phyloP scores from a whole-genome alignment of 1,140 invertebrate genomes.

The Acromyrmex heyeri region DNA sequence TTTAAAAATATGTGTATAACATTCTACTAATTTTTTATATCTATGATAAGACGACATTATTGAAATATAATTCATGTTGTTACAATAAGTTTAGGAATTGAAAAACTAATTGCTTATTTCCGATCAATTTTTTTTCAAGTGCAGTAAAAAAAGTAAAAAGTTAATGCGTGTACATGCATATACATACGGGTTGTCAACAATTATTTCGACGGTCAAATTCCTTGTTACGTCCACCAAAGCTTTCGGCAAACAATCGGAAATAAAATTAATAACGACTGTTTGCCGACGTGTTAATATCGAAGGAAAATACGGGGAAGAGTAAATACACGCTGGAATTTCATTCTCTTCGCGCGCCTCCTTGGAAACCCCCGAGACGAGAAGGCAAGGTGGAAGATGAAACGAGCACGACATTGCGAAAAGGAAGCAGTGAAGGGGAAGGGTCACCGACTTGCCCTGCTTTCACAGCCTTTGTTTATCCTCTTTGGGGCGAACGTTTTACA shows the following conservation, averaged over 20 bases:
- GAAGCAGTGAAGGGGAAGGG: slow-evolving; percentile 28
- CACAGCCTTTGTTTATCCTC: slow-evolving; percentile 71
- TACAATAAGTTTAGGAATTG: not conserved
- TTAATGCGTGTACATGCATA: not conserved
- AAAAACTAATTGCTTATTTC: not conserved
- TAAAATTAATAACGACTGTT: slow-evolving; percentile 76
- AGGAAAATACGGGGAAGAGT: slow-evolving; percentile 70
- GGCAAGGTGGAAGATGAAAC: slow-evolving; percentile 59
- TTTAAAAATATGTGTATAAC: not conserved
- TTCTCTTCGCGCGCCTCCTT: slow-evolving; percentile 63
- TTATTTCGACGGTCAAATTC: slow-evolving; percentile 56
- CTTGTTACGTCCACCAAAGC: slow-evolving; percentile 46
- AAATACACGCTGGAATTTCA: slow-evolving; percentile 73
- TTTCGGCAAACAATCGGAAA: slow-evolving; percentile 63
- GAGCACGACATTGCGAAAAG: slow-evolving; percentile 49
- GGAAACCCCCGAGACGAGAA: slow-evolving; percentile 55
- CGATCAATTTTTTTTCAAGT: not conserved
- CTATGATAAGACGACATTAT: not conserved
- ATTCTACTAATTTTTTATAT: not conserved
- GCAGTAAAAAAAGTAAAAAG: slow-evolving; percentile 6
- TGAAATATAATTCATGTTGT: not conserved
- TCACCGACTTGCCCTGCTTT: slow-evolving; percentile 63
- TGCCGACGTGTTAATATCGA: slow-evolving; percentile 74
- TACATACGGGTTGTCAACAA: slow-evolving; percentile 30
- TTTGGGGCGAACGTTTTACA: slow-evolving; percentile 55